Conservation (phyloP, 2,113 vertebrate species). For the Anseranas semipalmata region DNA sequence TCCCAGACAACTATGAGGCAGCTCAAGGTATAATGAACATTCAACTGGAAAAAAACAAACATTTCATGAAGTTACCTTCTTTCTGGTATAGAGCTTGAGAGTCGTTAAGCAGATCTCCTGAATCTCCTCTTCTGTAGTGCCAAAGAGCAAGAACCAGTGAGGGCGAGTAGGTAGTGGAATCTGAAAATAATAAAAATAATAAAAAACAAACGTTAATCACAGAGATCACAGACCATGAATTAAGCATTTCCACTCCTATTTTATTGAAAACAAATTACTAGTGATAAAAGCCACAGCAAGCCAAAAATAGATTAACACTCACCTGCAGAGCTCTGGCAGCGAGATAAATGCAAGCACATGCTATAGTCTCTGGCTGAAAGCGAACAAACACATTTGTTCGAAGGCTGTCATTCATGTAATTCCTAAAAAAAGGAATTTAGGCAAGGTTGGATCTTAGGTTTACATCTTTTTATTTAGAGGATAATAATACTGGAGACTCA, state of each 20-base stretch:
- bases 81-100: conserved; percentile 92
- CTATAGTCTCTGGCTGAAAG: conserved; percentile 97
- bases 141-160: conserved; percentile 95
- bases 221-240: background rate
- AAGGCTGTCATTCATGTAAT: conserved; percentile 98
- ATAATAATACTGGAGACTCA: conserved; percentile 83
- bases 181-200: conserved; percentile 74
- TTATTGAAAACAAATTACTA: background rate
- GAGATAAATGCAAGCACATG: conserved; percentile 98
- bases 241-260: fast-evolving
- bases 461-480: background rate
- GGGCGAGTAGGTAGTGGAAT: conserved; percentile 92
- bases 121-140: conserved; percentile 92
- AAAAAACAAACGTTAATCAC: background rate
- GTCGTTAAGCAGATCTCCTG: conserved; percentile 95
- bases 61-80: conserved; percentile 80
- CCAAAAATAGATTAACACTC: background rate
- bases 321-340: conserved; percentile 96
- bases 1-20: fast-evolving
- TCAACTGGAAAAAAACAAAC: background rate
- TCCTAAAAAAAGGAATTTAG: conserved; percentile 82
- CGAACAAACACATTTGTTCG: conserved; percentile 97
- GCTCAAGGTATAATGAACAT: background rate
- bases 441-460: background rate
- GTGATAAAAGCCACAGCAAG: background rate